Base-by-base conservation (phyloP, 2,888 invertebrate genomes). In the Charanyca ferruginea region DNA sequence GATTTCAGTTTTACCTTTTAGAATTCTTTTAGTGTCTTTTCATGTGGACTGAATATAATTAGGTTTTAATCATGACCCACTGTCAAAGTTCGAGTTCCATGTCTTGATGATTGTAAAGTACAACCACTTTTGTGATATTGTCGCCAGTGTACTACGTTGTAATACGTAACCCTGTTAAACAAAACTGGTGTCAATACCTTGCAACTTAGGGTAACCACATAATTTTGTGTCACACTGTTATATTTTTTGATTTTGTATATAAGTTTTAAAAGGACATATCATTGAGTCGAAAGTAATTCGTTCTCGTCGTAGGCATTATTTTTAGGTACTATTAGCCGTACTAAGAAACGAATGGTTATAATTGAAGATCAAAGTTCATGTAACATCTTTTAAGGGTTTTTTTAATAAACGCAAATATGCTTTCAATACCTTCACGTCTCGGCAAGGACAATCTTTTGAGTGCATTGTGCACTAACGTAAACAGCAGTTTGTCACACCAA, bases 1-100 rank as follows among this genome's bases (percentile, higher is more conserved):
- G 64, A 61, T 51, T 38, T 42, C 41, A 48, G 38, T 69, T 70
- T 60, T 69, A 68, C 35, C 28, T 59, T 48, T 69, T 53, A 42
- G 25, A 28, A 38, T 47, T 58, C 0, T 49, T 60, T 53, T 42
- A 7, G 28, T 23, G 18, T 49, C 16, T 41, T 48, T 63, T 42
- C 20, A 53, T 41, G 23, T 53, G 22, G 47, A 4, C n/a, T 38
- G n/a, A 20, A 41, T 20, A 28, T 57, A 41, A 45, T 20, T 35
- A 22, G 57, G 41, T 68, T 4, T 20, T 41, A 20, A 45, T 66
- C 20, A 49, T 47, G 25, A 47, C 45, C 18, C 38, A 58, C 23
- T 47, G n/a, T 47, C 22, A n/a, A 18, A 47, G 9, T 47, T 23
- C 18, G 4, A 35, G 8, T n/a, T 53, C 32, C 22, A 6, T 8